A percentile compares a stretch with the other conserved stretches of the same genome.
Conservation (phyloP, 2,888 invertebrate species). For the Crematogaster levior region DNA sequence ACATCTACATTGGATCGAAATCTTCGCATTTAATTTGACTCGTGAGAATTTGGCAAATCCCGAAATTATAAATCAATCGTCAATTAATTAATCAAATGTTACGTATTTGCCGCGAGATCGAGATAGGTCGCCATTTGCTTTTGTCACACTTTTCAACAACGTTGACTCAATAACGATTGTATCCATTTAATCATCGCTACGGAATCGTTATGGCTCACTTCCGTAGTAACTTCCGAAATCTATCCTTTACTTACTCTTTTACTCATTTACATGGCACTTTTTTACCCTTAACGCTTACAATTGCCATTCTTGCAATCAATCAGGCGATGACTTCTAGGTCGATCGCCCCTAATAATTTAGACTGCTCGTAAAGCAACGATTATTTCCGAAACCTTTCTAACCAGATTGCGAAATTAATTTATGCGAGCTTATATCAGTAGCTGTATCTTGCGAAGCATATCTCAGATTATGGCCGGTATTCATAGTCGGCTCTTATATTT, state of each 20-base stretch:
- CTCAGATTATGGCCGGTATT: too few relatives aligned
- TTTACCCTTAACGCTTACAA: background rate
- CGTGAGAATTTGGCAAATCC: background rate
- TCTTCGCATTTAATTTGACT: background rate
- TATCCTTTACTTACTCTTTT: too few relatives aligned
- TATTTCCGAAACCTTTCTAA: background rate
- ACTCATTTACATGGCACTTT: background rate
- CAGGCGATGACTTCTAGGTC: background rate
- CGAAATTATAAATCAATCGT: background rate
- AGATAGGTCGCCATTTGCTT: background rate
- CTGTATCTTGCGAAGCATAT: background rate
- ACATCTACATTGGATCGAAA: background rate
- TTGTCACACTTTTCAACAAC: background rate
- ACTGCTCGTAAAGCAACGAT: background rate
- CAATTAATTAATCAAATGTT: slow-evolving; percentile 14
- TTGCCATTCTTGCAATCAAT: background rate
- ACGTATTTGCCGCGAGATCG: background rate
- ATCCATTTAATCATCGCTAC: background rate
- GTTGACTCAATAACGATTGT: background rate
- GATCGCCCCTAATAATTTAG: background rate
- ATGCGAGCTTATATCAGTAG: background rate
- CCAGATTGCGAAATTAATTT: background rate
- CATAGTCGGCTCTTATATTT: too few relatives aligned
- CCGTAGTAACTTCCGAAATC: too few relatives aligned
- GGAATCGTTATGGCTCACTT: too few relatives aligned